A percentile compares a stretch with the other conserved stretches of the same genome.
Evolutionary conservation across 1,140 invertebrate species (phyloP).

Genomic region (Hyles vespertilio): DNA sequence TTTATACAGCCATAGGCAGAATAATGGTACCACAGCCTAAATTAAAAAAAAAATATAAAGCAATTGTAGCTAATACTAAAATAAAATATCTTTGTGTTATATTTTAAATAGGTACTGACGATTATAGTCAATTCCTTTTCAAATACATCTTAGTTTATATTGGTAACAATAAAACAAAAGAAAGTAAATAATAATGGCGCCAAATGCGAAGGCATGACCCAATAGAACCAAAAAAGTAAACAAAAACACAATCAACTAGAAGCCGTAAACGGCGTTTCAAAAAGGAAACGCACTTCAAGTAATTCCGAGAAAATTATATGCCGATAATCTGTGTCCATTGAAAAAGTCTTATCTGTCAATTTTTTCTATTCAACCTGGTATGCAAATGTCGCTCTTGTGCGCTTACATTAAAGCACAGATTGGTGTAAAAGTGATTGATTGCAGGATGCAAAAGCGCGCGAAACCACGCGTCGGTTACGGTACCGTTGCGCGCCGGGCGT

Average conservation of each 20-base stretch:
- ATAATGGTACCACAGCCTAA: no score
- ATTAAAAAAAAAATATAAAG: no score
- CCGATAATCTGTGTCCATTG: conserved; percentile 9
- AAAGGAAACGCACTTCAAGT: conserved; percentile 3
- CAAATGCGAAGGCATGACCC: no score
- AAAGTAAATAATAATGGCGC: no score
- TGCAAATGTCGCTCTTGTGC: conserved; percentile 1
- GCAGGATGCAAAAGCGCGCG: conserved; percentile 44
- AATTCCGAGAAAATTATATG: conserved; percentile 10
- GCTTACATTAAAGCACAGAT: conserved; percentile 11
- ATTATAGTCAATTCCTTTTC: no score
- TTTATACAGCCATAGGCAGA: no score
- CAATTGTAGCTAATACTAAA: no score
- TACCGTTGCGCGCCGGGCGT: conserved; percentile 39
- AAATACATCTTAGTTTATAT: no score
- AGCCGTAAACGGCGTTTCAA: conserved; percentile 3
- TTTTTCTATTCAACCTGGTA: neutral
- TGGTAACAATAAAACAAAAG: no score
- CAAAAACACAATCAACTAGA: neutral
- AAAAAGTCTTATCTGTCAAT: conserved; percentile 14
- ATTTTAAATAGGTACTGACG: no score
- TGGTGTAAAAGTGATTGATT: conserved; percentile 7
- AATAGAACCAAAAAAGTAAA: no score
- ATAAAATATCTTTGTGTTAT: no score
- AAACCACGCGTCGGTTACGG: conserved; percentile 44